These are phyloP conservation scores for Plutomurus gul DNA, from an alignment of 1,140 invertebrate genomes.

Conservation along the genomic window DNA sequence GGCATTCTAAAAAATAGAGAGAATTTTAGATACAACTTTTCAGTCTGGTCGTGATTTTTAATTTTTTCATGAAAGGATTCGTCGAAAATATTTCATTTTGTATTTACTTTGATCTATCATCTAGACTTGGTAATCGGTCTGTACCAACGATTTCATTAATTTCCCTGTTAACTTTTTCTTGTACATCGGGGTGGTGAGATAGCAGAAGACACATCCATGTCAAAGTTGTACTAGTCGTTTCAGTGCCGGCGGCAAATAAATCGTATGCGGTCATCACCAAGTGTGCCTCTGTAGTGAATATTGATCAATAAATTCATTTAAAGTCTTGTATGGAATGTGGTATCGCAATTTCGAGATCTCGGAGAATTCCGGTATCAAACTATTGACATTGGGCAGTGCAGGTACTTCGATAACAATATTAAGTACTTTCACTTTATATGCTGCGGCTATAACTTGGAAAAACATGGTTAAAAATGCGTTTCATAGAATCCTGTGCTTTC, in stretches of 20 bases:
- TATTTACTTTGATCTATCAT: not conserved
- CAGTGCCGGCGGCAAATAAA: not conserved
- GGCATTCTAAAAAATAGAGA: not conserved
- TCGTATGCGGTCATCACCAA: not conserved
- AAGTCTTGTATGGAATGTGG: too few species aligned
- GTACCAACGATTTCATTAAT: not conserved
- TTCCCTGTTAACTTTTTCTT: not conserved
- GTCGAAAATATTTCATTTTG: too few species aligned
- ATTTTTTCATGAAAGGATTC: too few species aligned
- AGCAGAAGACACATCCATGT: not conserved
- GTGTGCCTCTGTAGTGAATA: not conserved
- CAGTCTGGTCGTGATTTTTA: not conserved
- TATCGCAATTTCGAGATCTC: too few species aligned
- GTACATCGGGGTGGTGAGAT: constrained; percentile 3
- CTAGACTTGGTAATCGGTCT: not conserved
- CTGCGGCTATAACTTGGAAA: too few species aligned
- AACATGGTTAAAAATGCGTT: too few species aligned
- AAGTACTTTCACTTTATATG: too few species aligned
- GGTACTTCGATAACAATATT: too few species aligned
- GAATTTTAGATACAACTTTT: not conserved
- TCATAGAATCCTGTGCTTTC: too few species aligned
- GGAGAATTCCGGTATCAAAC: too few species aligned
- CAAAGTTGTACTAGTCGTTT: not conserved
- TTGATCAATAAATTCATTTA: too few species aligned
- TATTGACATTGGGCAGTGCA: too few species aligned